Conservation (phyloP, 1,140 invertebrate species). For the Argopecten irradians region DNA sequence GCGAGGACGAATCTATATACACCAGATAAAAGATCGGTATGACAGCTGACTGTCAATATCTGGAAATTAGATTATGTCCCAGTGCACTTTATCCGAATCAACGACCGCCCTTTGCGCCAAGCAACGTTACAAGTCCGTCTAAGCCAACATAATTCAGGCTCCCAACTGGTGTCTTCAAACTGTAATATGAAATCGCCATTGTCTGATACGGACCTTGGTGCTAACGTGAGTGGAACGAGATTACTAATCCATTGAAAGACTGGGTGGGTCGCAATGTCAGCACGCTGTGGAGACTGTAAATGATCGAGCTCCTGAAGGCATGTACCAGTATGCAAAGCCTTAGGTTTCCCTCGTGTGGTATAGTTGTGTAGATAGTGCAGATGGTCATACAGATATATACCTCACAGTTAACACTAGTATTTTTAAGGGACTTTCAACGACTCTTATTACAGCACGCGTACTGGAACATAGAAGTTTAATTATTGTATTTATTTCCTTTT, state of each 20-base stretch:
- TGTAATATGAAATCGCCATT: neutral
- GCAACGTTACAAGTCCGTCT: neutral
- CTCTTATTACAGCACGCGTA: neutral
- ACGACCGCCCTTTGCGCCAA: neutral
- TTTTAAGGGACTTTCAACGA: neutral
- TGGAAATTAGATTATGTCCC: neutral
- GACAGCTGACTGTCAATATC: neutral
- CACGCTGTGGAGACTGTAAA: neutral
- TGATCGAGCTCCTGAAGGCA: neutral
- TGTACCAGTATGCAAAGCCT: neutral
- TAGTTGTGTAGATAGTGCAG: neutral
- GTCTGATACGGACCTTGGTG: neutral
- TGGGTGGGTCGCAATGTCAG: neutral
- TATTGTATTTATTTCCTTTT: too few relatives aligned
- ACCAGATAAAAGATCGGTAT: neutral
- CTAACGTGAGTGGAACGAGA: neutral
- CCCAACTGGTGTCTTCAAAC: neutral
- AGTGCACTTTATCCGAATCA: neutral
- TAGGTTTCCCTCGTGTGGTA: neutral
- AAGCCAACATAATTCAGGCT: neutral
- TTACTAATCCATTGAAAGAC: neutral
- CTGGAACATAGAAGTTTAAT: neutral
- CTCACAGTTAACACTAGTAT: neutral
- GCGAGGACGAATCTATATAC: neutral
- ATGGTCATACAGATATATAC: neutral